These are phyloP conservation scores for Malacoctenus gilli DNA, from an alignment of 2,797 vertebrate species.

Conservation along the genomic window DNA sequence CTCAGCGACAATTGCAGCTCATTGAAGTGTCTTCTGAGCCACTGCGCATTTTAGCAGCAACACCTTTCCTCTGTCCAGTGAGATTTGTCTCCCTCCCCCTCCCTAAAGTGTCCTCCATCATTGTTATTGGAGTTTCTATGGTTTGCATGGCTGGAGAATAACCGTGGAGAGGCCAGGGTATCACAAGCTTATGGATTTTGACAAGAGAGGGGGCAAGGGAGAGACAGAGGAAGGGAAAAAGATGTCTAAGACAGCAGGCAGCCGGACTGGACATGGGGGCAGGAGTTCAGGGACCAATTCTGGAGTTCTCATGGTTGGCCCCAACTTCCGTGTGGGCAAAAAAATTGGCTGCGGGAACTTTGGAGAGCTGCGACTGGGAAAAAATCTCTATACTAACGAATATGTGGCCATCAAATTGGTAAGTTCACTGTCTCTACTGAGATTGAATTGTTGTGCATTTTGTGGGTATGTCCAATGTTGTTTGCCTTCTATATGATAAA, in stretches of 20 bases:
- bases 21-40: constrained; percentile 56
- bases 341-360: constrained; percentile 99
- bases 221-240: constrained; percentile 95
- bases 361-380: constrained; percentile 96
- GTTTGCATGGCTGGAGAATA: constrained; percentile 95
- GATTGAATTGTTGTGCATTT: neutral
- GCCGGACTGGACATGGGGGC: constrained; percentile 88
- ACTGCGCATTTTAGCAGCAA: constrained; percentile 56
- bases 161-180: constrained; percentile 99
- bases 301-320: constrained; percentile 98
- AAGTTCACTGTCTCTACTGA: constrained; percentile 68
- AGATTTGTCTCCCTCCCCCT: constrained; percentile 56
- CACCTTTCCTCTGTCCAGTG: constrained; percentile 63
- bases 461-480: too few species aligned
- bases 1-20: constrained; percentile 42
- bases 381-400: constrained; percentile 99
- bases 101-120: constrained; percentile 60
- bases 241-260: constrained; percentile 92
- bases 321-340: constrained; percentile 98
- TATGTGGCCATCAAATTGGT: constrained; percentile 99
- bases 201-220: constrained; percentile 98
- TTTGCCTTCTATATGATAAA: too few species aligned
- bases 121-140: constrained; percentile 86
- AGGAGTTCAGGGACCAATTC: constrained; percentile 92
- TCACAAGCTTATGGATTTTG: constrained; percentile 99